Evolutionary conservation across 2,888 invertebrate genomes (phyloP).

Genomic region (Euspilapteryx auroguttella): DNA sequence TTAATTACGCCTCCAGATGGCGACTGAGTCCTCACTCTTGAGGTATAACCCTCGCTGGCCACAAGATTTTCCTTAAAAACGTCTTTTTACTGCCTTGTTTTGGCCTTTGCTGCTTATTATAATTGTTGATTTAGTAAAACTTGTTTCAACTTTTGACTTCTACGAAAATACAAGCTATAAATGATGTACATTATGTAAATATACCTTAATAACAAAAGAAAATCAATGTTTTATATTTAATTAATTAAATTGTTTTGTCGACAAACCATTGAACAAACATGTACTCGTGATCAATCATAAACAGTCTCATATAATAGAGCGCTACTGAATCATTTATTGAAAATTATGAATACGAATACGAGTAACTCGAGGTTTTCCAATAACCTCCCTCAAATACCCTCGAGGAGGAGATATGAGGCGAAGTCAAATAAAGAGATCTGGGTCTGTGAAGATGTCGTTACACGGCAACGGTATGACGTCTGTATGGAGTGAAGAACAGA

Average conservation of each 20-base stretch:
- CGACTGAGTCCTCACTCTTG: slow-evolving; percentile 27
- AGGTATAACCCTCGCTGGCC: slow-evolving; percentile 29
- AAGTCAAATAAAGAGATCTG: slow-evolving; percentile 47
- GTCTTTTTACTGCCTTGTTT: neutral
- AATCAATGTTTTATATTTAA: no score
- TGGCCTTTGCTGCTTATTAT: neutral
- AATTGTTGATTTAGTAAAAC: slow-evolving; percentile 4
- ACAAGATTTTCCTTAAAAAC: slow-evolving; percentile 4
- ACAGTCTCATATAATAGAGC: no score
- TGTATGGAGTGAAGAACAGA: no score
- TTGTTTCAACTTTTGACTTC: neutral
- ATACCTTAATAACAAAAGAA: no score
- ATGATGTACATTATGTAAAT: no score
- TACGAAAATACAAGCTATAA: no score
- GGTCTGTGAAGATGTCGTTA: slow-evolving; percentile 47
- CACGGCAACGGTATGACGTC: no score
- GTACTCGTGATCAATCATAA: no score
- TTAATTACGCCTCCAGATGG: slow-evolving; percentile 57
- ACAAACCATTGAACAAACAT: no score
- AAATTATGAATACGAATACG: no score
- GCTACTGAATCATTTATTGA: no score
- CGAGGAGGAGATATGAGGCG: slow-evolving; percentile 38
- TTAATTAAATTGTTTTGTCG: no score
- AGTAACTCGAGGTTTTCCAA: slow-evolving; percentile 22
- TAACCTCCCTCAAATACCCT: slow-evolving; percentile 39